Evolutionary conservation across 2,113 vertebrate genomes (phyloP).

Genomic region (Athene cunicularia): DNA sequence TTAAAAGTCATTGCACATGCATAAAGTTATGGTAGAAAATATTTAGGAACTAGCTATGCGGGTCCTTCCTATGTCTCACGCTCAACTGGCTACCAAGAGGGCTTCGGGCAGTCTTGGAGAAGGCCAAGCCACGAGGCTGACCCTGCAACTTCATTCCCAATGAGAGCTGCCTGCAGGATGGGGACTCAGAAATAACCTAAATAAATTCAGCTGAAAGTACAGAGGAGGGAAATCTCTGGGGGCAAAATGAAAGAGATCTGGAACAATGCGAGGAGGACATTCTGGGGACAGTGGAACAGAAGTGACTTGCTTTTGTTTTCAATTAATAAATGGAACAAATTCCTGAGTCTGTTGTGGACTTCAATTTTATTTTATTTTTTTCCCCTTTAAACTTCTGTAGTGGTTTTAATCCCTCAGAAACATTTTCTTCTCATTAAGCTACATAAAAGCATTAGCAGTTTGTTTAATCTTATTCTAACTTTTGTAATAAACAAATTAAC

Average conservation of each 20-base stretch:
- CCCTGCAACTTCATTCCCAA: neutral
- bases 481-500: conserved; percentile 73
- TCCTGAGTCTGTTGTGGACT: conserved; percentile 30
- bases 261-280: conserved; percentile 44
- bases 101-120: neutral
- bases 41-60: neutral
- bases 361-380: neutral
- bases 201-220: neutral
- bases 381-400: conserved; percentile 35
- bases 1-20: neutral
- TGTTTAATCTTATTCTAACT: conserved; percentile 72
- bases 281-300: neutral
- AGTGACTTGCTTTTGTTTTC: conserved; percentile 48
- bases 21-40: neutral
- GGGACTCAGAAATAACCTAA: neutral
- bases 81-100: neutral
- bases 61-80: neutral
- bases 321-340: conserved; percentile 67
- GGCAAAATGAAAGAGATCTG: neutral
- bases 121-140: neutral
- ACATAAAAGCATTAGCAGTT: conserved; percentile 71
- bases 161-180: neutral
- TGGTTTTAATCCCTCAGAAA: conserved; percentile 49
- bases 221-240: neutral
- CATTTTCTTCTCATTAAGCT: conserved; percentile 76